Evolutionary conservation across 2,797 vertebrate species (phyloP), one percentile per base, ranked within the genome.

Genomic region (Antrozous pallidus): DNA sequence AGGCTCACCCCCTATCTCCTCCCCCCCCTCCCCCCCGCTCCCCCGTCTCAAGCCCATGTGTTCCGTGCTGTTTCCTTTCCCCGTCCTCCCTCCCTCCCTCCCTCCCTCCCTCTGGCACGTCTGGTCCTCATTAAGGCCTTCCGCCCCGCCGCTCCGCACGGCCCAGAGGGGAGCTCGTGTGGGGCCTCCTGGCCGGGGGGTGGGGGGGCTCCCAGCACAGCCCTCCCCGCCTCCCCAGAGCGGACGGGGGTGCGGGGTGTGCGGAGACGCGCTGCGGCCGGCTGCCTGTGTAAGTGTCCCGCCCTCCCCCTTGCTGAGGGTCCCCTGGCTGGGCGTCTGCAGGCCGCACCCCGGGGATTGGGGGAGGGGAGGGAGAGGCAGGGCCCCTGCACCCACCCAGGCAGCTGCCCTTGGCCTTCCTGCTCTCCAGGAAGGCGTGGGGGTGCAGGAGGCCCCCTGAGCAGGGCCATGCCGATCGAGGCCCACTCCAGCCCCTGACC

Each of bases 51-150:
- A 0, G 65, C 38, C 18, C n/a, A n/a, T 11, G 0, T 17, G 79
- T 14, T 36, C 71, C 5, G 6, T 49, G 40, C 20, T 6, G 31
- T 73, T 93, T 69, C 71, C 54, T 49, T 16, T 28, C 69, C 75
- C 42, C 42, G 7, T 9, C 42, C 7, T 42, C 42, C 42, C 42
- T 42, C 49, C 49, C 17, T 51, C 17, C 49, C 17, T 36, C 58
- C 24, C 24, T 31, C 49, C 49, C 88, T 17, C 45, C 3, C 11
- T 24, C 16, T 40, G 0, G 38, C 40, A 12, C 81, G 10, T 91
- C 22, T 95, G 94, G 96, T 91, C 31, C 83, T 49, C 18, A 93
- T 96, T 96, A 96, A 73, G 77, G 45, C 71, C 95, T 93, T 92
- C 94, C n/a, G 51, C 83, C 83, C 67, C 31, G 6, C 33, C 14